These are phyloP conservation scores for Ephialtes manifestator DNA, from an alignment of 2,888 invertebrate genomes.

Conservation along the genomic window DNA sequence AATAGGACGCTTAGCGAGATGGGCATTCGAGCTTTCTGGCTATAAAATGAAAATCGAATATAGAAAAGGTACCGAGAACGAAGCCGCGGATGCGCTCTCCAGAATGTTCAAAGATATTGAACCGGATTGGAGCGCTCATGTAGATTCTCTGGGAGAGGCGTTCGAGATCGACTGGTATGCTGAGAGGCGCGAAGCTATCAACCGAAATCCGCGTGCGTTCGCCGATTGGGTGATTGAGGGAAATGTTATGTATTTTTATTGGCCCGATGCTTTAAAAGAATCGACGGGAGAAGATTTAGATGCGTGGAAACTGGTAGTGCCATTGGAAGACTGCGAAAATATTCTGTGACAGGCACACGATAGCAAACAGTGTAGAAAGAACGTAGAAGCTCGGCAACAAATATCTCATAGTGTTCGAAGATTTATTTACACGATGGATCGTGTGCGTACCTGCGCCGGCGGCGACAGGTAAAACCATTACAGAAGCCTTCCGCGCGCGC, in stretches of 20 bases:
- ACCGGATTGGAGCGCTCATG: neutral
- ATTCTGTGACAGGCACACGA: constrained; percentile 49
- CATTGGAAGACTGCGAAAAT: constrained; percentile 36
- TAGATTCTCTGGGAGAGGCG: neutral
- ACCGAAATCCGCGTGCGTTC: no score
- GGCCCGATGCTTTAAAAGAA: constrained; percentile 28
- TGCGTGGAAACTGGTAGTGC: neutral
- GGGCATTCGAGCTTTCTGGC: neutral
- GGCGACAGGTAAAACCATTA: constrained; percentile 2
- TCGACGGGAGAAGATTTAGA: neutral
- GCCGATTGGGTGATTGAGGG: neutral
- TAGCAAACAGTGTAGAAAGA: no score
- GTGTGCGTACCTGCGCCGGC: neutral
- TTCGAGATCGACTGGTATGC: neutral
- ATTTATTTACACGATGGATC: neutral
- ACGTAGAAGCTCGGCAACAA: constrained; percentile 60
- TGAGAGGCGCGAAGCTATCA: no score
- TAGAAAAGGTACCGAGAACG: no score
- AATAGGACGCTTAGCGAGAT: neutral
- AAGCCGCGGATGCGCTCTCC: no score
- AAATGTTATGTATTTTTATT: constrained; percentile 41
- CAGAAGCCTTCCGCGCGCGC: constrained; percentile 4
- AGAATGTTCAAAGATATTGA: neutral
- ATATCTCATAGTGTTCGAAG: constrained; percentile 30
- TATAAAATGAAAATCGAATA: no score